Evolutionary conservation across 2,888 invertebrate genomes (phyloP).

Genomic region (Rhyacophila evoluta): DNA sequence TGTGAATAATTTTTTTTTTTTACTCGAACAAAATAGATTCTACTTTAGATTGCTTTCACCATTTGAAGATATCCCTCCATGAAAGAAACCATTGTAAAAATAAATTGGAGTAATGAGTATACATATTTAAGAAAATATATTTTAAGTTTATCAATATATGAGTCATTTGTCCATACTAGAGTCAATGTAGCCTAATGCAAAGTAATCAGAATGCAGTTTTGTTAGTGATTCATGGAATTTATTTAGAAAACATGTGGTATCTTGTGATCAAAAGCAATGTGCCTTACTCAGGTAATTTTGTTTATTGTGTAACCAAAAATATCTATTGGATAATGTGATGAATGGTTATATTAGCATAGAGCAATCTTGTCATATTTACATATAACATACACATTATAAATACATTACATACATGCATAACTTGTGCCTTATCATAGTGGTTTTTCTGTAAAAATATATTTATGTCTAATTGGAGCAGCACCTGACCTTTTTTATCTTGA

Average conservation of each 20-base stretch:
- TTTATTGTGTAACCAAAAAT: background rate
- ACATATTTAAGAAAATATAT: too few relatives aligned
- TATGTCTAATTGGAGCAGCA: background rate
- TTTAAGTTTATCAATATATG: too few relatives aligned
- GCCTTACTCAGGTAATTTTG: background rate
- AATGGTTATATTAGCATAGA: too few relatives aligned
- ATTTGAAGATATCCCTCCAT: too few relatives aligned
- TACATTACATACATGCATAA: background rate
- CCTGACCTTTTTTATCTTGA: background rate
- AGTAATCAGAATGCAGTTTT: background rate
- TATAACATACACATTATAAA: background rate
- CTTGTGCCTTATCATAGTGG: background rate
- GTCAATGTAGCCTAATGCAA: background rate
- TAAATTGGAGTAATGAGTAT: too few relatives aligned
- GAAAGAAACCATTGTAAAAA: too few relatives aligned
- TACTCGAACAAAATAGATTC: too few relatives aligned
- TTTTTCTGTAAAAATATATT: too few relatives aligned
- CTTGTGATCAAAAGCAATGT: background rate
- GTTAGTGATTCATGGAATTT: background rate
- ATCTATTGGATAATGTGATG: background rate
- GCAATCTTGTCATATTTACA: too few relatives aligned
- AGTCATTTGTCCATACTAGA: background rate
- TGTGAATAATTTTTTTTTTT: too few relatives aligned
- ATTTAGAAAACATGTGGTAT: background rate
- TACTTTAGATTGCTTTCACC: too few relatives aligned